Evolutionary conservation across 2,797 vertebrate genomes (phyloP), one percentile per base, ranked within the genome.

Genomic region (Crenichthys baileyi): DNA sequence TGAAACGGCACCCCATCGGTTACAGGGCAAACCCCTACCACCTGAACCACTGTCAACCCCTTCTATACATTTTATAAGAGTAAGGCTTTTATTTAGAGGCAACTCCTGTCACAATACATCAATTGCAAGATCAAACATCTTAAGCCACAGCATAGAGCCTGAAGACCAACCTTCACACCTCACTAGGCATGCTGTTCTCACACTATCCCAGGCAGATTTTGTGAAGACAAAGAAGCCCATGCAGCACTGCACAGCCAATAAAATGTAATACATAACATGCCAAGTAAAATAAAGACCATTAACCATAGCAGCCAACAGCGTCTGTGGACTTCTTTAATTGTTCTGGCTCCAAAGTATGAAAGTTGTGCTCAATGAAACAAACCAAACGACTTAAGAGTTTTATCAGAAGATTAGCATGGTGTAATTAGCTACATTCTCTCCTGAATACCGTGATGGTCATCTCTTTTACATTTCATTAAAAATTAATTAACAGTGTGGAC

Each of bases 131-230:
- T 22, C 18, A 65, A 65, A 18, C 63, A 2, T 65, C 63, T 39
- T 41, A 9, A 41, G 63, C 36, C 18, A 39, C 63, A 7, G 36
- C 20, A 4, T 44, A 4, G 20, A 12, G 36, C 5, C 65, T 44
- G 20, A 20, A 68, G 39, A 44, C n/a, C 65, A 68, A 44, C 39
- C 65, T 68, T 68, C 65, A 44, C 65, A 44, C 65, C 39, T 68
- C 65, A 44, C 5, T 22, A 15, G 65, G 39, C 22, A 13, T 44
- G 11, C 9, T 68, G 63, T 12, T 16, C 41, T 24, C 63, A 22
- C 8, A 67, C 65, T 7, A 24, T 44, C 36, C 12, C 65, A 68
- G 39, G 39, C 39, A 68, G 65, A 22, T 68, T 24, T 9, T 41
- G 36, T 24, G 39, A 68, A 41, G 22, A 44, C 65, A n/a, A 13